A percentile compares a stretch with the other conserved stretches of the same genome.
These are phyloP conservation scores for Oikopleura vanhoeffeni DNA, from an alignment of 23 tunicate species.

Conservation along the genomic window DNA sequence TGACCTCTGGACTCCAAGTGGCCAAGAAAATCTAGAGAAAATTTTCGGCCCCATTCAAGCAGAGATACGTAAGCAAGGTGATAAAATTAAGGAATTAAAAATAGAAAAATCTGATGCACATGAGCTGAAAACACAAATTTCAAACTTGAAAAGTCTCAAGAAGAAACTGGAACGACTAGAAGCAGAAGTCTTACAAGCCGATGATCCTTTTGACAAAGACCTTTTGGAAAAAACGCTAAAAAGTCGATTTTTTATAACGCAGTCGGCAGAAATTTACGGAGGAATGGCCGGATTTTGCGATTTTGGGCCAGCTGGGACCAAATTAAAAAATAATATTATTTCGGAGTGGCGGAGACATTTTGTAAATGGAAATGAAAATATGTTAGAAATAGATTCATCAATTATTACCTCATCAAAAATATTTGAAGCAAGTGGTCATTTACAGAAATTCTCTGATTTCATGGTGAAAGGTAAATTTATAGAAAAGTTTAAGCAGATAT, in stretches of 20 bases:
- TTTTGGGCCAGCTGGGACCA: slow-evolving; percentile 96
- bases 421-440: neutral
- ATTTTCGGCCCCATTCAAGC: too few relatives aligned
- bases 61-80: too few relatives aligned
- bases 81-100: too few relatives aligned
- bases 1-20: too few relatives aligned
- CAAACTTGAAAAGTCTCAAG: too few relatives aligned
- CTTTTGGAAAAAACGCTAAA: slow-evolving; percentile 48
- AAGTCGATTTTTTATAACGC: slow-evolving; percentile 56
- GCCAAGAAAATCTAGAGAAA: too few relatives aligned
- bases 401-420: neutral
- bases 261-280: slow-evolving; percentile 69
- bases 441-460: neutral
- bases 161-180: too few relatives aligned
- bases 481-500: neutral
- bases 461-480: neutral
- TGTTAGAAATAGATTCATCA: neutral
- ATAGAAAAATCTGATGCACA: too few relatives aligned
- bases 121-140: too few relatives aligned
- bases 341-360: neutral
- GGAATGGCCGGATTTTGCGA: slow-evolving; percentile 91
- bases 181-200: slow-evolving; percentile 61
- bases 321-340: slow-evolving; percentile 68
- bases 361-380: neutral
- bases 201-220: slow-evolving; percentile 38